A percentile compares a stretch with the other conserved stretches of the same genome.
Conservation (phyloP, 1,140 invertebrate species). For the Spodoptera frugiperda region DNA sequence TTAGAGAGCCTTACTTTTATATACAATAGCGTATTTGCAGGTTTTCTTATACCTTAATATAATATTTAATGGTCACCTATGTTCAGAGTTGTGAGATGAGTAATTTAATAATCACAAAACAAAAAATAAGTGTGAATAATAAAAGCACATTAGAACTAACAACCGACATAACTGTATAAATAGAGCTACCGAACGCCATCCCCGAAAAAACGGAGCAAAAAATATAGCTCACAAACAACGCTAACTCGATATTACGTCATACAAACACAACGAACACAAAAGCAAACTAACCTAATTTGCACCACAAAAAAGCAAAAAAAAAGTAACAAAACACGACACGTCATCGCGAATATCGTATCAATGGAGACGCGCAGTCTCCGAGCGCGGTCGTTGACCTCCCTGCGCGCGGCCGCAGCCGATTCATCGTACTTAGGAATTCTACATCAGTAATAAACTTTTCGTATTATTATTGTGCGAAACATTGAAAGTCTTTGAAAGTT, state of each 20-base stretch:
- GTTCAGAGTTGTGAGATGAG: too few relatives aligned
- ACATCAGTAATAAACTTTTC: slow-evolving; percentile 48
- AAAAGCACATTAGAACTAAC: too few relatives aligned
- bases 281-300: slow-evolving; percentile 12
- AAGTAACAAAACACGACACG: slow-evolving; percentile 35
- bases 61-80: too few relatives aligned
- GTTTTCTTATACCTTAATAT: too few relatives aligned
- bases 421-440: slow-evolving; percentile 48
- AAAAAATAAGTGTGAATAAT: too few relatives aligned
- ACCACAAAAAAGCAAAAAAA: slow-evolving; percentile 8
- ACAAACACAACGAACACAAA: neutral
- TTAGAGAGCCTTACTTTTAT: slow-evolving; percentile 1
- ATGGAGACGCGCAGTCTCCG: slow-evolving; percentile 47
- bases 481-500: slow-evolving; percentile 5
- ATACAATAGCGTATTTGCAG: too few relatives aligned
- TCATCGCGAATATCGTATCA: slow-evolving; percentile 30
- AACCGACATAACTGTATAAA: too few relatives aligned
- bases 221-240: neutral
- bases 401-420: slow-evolving; percentile 17
- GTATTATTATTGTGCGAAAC: slow-evolving; percentile 37
- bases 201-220: neutral
- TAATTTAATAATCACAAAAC: too few relatives aligned
- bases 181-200: neutral
- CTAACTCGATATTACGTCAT: slow-evolving; percentile 20
- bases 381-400: slow-evolving; percentile 46